Conservation (phyloP, 2,113 vertebrate species). For the Suncus etruscus region DNA sequence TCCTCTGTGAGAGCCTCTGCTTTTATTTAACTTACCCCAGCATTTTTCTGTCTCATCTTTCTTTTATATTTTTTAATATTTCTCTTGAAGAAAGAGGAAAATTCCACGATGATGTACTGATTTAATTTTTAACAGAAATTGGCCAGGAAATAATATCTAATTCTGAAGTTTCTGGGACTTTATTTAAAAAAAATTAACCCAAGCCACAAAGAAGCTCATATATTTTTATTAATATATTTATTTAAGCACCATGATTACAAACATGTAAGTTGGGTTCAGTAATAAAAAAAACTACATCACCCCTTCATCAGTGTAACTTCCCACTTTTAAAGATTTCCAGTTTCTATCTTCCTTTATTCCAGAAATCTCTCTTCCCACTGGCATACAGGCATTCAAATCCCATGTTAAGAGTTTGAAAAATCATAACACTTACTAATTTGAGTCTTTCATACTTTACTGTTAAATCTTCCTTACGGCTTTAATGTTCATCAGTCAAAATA, state of each 20-base stretch:
- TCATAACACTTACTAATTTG: background rate
- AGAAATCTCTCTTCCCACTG: too few species aligned
- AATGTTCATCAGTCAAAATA: background rate
- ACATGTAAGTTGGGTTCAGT: too few species aligned
- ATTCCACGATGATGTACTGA: background rate
- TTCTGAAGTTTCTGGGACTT: conserved; percentile 47
- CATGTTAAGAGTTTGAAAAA: background rate
- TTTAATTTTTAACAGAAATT: conserved; percentile 39
- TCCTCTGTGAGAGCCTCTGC: background rate
- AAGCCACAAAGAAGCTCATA: conserved; percentile 25
- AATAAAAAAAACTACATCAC: too few species aligned
- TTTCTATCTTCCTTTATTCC: background rate
- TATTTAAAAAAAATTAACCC: conserved; percentile 62
- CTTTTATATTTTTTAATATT: background rate
- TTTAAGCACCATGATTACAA: too few species aligned
- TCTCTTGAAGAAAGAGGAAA: conserved; percentile 56
- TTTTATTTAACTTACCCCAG: background rate
- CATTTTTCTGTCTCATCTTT: background rate
- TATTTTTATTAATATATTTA: background rate
- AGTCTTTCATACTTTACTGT: background rate
- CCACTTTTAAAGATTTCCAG: too few species aligned
- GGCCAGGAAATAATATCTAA: background rate
- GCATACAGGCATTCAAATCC: too few species aligned
- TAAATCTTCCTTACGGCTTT: background rate
- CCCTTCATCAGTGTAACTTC: too few species aligned